phyloP scores from a whole-genome alignment of 2,888 invertebrate genomes.

The Rhopalosiphum nymphaeae region DNA sequence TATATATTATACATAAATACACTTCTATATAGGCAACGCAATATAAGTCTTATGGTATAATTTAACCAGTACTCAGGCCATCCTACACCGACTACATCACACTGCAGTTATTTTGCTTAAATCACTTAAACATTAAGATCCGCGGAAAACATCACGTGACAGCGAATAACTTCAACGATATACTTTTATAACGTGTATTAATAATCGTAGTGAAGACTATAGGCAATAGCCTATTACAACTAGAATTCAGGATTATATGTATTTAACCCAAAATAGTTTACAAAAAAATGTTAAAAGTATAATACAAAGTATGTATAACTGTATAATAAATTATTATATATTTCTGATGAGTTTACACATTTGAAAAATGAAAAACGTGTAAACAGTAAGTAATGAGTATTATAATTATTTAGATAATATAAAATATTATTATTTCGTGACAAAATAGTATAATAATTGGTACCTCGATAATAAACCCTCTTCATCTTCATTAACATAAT shows the following conservation, averaged over 20 bases:
- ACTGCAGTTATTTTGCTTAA: neutral
- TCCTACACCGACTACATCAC: neutral
- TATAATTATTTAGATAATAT: too few relatives aligned
- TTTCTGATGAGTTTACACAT: too few relatives aligned
- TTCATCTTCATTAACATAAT: too few relatives aligned
- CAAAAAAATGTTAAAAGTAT: neutral
- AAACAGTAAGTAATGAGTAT: too few relatives aligned
- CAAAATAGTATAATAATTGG: too few relatives aligned
- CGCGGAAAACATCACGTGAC: neutral
- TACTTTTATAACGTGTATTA: neutral
- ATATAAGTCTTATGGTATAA: slow-evolving; percentile 22
- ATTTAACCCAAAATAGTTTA: neutral
- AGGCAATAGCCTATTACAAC: neutral
- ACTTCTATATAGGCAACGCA: neutral
- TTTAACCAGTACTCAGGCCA: neutral
- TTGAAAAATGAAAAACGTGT: too few relatives aligned
- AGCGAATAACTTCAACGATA: neutral
- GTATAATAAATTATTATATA: neutral
- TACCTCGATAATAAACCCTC: too few relatives aligned
- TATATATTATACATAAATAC: neutral
- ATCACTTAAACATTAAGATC: neutral
- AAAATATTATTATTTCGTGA: too few relatives aligned
- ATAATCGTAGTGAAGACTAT: too few relatives aligned
- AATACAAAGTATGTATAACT: neutral
- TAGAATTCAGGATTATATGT: neutral